Evolutionary conservation across 2,797 vertebrate species (phyloP), one percentile per base, ranked within the genome.

Genomic region (Scomberomorus guttatus): DNA sequence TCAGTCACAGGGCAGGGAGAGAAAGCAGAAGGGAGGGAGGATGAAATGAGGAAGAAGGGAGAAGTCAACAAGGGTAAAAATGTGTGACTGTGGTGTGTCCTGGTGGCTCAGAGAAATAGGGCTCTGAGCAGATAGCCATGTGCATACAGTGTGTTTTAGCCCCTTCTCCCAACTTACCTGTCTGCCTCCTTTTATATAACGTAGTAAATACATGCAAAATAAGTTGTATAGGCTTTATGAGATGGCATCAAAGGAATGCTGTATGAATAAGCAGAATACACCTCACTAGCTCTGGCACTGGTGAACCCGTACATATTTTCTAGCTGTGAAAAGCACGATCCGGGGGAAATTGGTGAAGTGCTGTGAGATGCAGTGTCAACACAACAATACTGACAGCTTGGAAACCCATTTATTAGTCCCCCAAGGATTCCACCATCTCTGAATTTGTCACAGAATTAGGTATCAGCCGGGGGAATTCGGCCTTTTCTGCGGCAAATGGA

Each of bases 1-100:
- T 94, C 93, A 94, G 86, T 79, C 86, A 58, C 87, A 81, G 93
- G 93, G 83, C 86, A 90, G 62, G 20, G 64, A 81, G 77, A 71
- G 72, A 65, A 67, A 59, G 59, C 51, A 42, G 71, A n/a, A 65
- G 77, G 77, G 76, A 80, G 80, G 67, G 75, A 82, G 76, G 81
- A 68, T 18, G 71, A 70, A 67, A 69, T 67, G 74, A 79, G 24
- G 54, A 72, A 27, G 68, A 52, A 61, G 65, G 57, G 58, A 67
- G 79, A 69, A 83, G 81, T 85, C 77, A 74, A 69, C 81, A 58
- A 71, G 85, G 82, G 70, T 83, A 78, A 75, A 75, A 79, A 83
- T 59, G 84, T 69, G 80, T 27, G 65, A 79, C 42, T 78, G 75
- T 42, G 52, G 59, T 17, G 2, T 52, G 78, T 84, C 69, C 72